Evolutionary conservation across 2,797 vertebrate genomes (phyloP).

Genomic region (Babyrousa celebensis): DNA sequence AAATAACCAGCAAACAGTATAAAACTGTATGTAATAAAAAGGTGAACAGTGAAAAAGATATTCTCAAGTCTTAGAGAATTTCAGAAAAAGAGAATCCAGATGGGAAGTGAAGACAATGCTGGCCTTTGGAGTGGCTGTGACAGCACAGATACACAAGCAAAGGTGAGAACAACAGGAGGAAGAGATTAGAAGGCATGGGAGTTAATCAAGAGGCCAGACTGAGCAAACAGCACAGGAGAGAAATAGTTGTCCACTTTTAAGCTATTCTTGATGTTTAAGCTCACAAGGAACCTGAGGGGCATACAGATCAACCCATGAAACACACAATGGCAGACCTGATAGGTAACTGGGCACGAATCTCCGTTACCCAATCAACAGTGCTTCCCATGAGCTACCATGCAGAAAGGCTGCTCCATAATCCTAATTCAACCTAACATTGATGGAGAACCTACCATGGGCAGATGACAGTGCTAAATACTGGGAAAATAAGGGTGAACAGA

Average conservation of each 20-base stretch:
- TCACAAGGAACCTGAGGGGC: not conserved
- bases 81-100: not conserved
- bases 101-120: not conserved
- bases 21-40: constrained; percentile 17
- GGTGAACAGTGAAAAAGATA: not conserved
- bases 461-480: not conserved
- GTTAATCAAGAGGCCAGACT: not conserved
- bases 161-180: not conserved
- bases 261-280: not conserved
- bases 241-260: not conserved
- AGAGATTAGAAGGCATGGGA: not conserved
- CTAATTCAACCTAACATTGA: not conserved
- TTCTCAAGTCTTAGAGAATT: not conserved
- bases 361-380: not conserved
- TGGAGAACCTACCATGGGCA: not conserved
- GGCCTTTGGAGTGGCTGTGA: not conserved
- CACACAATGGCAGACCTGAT: not conserved
- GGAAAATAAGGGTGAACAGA: not conserved
- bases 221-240: not conserved
- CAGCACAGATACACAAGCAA: not conserved
- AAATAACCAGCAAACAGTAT: constrained; percentile 36
- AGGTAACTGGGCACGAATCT: not conserved
- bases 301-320: not conserved
- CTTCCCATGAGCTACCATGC: not conserved
- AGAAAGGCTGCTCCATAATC: not conserved